phyloP scores from a whole-genome alignment of 2,888 invertebrate genomes.

The Piscicola geometra region DNA sequence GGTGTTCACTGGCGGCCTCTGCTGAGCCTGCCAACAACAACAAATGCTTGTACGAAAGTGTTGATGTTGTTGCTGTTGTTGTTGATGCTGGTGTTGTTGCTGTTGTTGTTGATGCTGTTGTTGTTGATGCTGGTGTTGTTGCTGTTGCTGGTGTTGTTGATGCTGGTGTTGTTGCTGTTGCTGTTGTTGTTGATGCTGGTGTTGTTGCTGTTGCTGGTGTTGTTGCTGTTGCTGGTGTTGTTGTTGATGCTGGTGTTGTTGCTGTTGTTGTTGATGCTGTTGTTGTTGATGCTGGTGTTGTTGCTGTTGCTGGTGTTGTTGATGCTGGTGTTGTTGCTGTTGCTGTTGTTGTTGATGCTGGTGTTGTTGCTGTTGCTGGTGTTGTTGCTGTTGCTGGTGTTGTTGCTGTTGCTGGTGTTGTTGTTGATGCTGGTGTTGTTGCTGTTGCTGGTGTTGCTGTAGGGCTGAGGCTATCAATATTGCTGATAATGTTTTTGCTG shows the following conservation, averaged over 20 bases:
- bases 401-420: background rate
- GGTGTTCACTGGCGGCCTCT: slow-evolving; percentile 92
- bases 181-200: slow-evolving; percentile 94
- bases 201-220: slow-evolving; percentile 53
- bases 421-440: slow-evolving; percentile 56
- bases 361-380: background rate
- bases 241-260: background rate
- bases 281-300: slow-evolving; percentile 57
- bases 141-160: background rate
- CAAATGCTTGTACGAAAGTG: slow-evolving; percentile 57
- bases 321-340: slow-evolving; percentile 57
- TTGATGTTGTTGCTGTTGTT: background rate
- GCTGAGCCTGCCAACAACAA: slow-evolving; percentile 79
- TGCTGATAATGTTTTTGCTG: slow-evolving; percentile 71
- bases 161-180: slow-evolving; percentile 87
- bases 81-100: slow-evolving; percentile 81
- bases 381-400: slow-evolving; percentile 57
- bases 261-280: slow-evolving; percentile 56
- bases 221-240: slow-evolving; percentile 56
- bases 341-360: slow-evolving; percentile 57
- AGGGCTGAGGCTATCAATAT: no score
- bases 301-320: background rate
- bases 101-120: slow-evolving; percentile 94
- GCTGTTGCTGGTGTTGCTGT: slow-evolving; percentile 58
- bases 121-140: slow-evolving; percentile 73